Evolutionary conservation across 2,888 invertebrate genomes (phyloP), one percentile per base, ranked within the genome.

Genomic region (Cecidostiba fungosa): DNA sequence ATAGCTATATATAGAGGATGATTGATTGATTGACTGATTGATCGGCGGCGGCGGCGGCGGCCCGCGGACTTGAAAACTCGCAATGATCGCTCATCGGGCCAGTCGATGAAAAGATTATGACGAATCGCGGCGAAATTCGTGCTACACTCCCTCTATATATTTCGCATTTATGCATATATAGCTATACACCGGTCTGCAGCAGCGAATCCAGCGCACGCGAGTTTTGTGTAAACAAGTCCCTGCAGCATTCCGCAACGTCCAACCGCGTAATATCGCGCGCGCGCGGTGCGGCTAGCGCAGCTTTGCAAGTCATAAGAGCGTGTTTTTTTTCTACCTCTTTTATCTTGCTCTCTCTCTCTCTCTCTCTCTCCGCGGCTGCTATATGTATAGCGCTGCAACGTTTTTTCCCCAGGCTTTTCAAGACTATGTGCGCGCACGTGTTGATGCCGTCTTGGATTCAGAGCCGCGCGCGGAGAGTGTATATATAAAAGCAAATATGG

Each of bases 211-310:
- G 80, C 70, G 80, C 70, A n/a, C 12, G 72, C 39, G 73, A 62
- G 59, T 54, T 82, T 82, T 82, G 77, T 77, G 82, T 77, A 82
- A 82, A 82, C 82, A 82, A 82, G 69, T 77, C 70, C 36, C 69
- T 50, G 76, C 69, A 29, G 14, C 82, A 39, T 76, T 82, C 69
- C 82, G 76, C 82, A 77, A 82, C 77, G 77, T 72, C 70, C 70
- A 47, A 47, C 77, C 69, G 82, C 82, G 82, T 69, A 77, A 74
- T 76, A 76, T 36, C 23, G 23, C 76, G 76, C 66, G 70, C 73
- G 81, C 43, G n/a, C n/a, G n/a, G n/a, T n/a, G n/a, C n/a, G n/a
- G n/a, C n/a, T n/a, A 26, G 32, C 74, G 39, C 39, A 66, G 82
- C 81, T 81, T 74, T 62, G 74, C 73, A 47, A 81, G 73, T 81